Percentiles rank a stretch among this genome's conserved stretches.
phyloP scores from a whole-genome alignment of 1,140 invertebrate genomes.

The Lasioglossum baleicum region DNA sequence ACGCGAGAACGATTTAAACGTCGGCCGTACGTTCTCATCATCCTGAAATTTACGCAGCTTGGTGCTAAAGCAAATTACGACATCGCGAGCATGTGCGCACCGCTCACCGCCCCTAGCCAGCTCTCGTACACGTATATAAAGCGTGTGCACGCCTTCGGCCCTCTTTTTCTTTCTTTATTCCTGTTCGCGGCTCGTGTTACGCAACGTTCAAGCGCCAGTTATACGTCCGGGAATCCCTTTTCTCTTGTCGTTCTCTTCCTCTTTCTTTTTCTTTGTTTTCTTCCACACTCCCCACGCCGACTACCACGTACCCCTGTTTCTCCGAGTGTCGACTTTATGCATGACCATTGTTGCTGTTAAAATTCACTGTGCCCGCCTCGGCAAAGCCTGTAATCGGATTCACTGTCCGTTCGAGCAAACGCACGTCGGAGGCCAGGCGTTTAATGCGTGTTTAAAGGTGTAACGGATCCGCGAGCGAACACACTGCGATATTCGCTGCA shows the following conservation, averaged over 20 bases:
- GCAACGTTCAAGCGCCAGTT: slow-evolving; percentile 3
- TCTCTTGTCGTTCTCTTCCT: too few species aligned
- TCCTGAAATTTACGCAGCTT: slow-evolving; percentile 58
- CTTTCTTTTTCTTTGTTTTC: background rate
- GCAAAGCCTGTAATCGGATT: background rate
- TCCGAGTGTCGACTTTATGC: background rate
- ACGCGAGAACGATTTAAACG: slow-evolving; percentile 51
- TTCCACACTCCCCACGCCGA: background rate
- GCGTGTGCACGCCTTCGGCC: background rate
- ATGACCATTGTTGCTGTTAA: background rate
- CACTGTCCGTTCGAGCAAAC: background rate
- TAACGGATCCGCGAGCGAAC: background rate
- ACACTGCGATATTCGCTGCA: background rate
- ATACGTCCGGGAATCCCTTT: too few species aligned
- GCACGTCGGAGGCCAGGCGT: background rate
- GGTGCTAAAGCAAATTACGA: slow-evolving; percentile 61
- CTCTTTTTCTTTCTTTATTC: background rate
- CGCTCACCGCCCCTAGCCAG: background rate
- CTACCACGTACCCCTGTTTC: background rate
- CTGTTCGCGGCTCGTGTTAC: background rate
- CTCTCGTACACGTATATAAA: slow-evolving; percentile 20
- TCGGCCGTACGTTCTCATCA: slow-evolving; percentile 57
- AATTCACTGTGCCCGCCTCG: background rate
- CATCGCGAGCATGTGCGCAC: slow-evolving; percentile 24
- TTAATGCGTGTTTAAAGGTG: background rate